These are phyloP conservation scores for Andrena hattorfiana DNA, from an alignment of 2,888 invertebrate species.

Conservation along the genomic window DNA sequence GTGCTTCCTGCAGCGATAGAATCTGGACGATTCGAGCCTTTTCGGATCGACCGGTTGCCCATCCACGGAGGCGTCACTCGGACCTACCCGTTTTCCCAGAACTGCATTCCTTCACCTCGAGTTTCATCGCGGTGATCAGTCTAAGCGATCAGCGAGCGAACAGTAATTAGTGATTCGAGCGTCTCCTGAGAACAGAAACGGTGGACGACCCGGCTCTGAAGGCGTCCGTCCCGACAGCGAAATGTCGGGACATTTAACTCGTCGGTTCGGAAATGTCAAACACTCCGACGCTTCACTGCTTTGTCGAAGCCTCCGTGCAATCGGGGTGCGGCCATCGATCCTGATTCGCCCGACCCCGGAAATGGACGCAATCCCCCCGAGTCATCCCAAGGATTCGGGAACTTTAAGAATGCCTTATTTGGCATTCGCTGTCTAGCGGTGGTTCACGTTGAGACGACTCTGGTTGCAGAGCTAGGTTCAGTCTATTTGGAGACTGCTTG, in stretches of 20 bases:
- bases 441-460: too few species aligned
- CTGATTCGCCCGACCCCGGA: conserved; percentile 13
- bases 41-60: conserved; percentile 21
- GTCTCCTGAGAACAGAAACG: conserved; percentile 36
- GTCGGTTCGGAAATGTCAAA: conserved; percentile 63
- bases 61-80: conserved; percentile 7
- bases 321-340: conserved; percentile 27
- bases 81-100: conserved; percentile 1
- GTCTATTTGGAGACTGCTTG: too few species aligned
- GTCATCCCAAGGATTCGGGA: too few species aligned
- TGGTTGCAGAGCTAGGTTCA: too few species aligned
- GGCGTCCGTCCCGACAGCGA: conserved; percentile 44
- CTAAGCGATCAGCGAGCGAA: conserved; percentile 59
- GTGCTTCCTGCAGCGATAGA: conserved; percentile 15
- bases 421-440: too few species aligned
- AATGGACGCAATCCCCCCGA: conserved; percentile 11
- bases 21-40: conserved; percentile 17
- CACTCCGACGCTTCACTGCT: conserved; percentile 63
- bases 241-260: conserved; percentile 68
- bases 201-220: conserved; percentile 22
- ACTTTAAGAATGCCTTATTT: too few species aligned
- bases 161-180: conserved; percentile 55
- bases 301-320: conserved; percentile 2
- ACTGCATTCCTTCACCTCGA: conserved; percentile 41
- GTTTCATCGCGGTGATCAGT: conserved; percentile 60